A percentile compares a stretch with the other conserved stretches of the same genome.
Conservation (phyloP, 1,140 invertebrate genomes). For the Lepidurus apus region DNA sequence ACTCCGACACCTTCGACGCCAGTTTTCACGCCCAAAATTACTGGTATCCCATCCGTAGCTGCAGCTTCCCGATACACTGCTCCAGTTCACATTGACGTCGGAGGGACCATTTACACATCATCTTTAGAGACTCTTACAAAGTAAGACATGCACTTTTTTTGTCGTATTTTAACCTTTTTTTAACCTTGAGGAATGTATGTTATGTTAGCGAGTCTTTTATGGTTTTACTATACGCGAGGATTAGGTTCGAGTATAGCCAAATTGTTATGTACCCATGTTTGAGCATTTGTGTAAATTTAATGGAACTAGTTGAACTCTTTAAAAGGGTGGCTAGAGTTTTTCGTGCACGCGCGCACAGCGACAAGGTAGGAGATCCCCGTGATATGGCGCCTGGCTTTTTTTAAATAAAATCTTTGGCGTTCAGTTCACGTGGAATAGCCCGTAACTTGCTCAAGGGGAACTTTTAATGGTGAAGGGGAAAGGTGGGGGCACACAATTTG, state of each 20-base stretch:
- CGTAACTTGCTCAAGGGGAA: slow-evolving; percentile 8
- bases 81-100: slow-evolving; percentile 95
- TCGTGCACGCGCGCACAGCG: too few species aligned
- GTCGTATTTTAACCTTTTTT: neutral
- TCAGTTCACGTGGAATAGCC: slow-evolving; percentile 12
- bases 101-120: slow-evolving; percentile 92
- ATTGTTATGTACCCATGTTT: too few species aligned
- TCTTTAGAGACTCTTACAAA: slow-evolving; percentile 91
- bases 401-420: neutral
- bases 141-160: slow-evolving; percentile 55
- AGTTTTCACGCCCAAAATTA: slow-evolving; percentile 54
- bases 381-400: too few species aligned
- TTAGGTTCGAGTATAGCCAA: neutral
- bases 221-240: neutral
- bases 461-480: neutral
- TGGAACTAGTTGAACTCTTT: too few species aligned
- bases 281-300: too few species aligned
- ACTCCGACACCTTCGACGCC: slow-evolving; percentile 47
- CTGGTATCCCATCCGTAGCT: slow-evolving; percentile 86
- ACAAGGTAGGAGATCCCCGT: too few species aligned
- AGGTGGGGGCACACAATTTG: slow-evolving; percentile 17
- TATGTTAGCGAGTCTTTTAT: neutral
- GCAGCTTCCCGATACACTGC: slow-evolving; percentile 85
- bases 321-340: too few species aligned
- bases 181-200: neutral